phyloP scores from a whole-genome alignment of 1,140 invertebrate genomes.

The Drosophila dunni region DNA sequence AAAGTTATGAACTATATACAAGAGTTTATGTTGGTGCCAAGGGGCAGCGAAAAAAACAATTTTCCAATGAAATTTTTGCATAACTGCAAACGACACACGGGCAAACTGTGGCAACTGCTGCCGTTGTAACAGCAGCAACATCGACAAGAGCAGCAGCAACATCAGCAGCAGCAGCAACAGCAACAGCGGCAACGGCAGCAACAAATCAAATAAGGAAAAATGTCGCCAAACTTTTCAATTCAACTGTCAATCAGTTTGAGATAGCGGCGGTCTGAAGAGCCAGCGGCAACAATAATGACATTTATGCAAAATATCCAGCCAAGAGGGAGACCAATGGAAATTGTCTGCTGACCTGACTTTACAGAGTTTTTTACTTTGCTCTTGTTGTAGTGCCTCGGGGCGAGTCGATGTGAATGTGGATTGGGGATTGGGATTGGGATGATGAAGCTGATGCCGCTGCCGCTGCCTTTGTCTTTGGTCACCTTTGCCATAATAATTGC shows the following conservation, averaged over 20 bases:
- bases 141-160: constrained; percentile 9
- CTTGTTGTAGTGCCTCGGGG: constrained; percentile 20
- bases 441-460: constrained; percentile 8
- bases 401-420: constrained; percentile 11
- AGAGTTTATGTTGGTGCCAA: constrained; percentile 47
- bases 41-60: constrained; percentile 58
- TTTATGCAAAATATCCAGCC: constrained; percentile 72
- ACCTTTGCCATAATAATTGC: constrained; percentile 83
- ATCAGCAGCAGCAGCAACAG: constrained; percentile 28
- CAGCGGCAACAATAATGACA: constrained; percentile 81
- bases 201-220: constrained; percentile 84
- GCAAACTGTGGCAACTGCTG: constrained; percentile 7
- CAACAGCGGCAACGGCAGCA: constrained; percentile 43
- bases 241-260: constrained; percentile 83
- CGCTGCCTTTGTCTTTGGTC: constrained; percentile 61
- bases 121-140: neutral
- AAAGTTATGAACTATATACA: constrained; percentile 76
- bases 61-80: constrained; percentile 69
- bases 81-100: constrained; percentile 40
- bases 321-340: constrained; percentile 17
- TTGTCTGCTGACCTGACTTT: constrained; percentile 27
- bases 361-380: constrained; percentile 13
- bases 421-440: constrained; percentile 1
- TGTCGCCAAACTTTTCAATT: constrained; percentile 83
- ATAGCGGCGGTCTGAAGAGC: constrained; percentile 71